Conservation (phyloP, 2,113 vertebrate genomes). For the Galeopterus variegatus region DNA sequence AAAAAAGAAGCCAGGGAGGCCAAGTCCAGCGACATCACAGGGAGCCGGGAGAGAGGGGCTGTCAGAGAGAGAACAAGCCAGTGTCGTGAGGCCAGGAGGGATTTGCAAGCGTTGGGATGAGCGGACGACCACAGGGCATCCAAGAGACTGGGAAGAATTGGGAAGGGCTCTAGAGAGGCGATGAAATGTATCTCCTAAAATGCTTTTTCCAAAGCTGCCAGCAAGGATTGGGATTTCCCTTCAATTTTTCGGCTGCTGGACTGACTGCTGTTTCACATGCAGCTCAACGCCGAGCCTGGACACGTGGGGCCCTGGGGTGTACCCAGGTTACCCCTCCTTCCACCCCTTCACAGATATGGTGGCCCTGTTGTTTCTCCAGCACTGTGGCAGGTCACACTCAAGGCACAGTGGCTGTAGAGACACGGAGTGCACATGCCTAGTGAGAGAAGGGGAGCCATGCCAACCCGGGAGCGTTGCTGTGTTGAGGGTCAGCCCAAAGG, state of each 20-base stretch:
- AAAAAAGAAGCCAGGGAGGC: neutral
- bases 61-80: fast-evolving
- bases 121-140: fast-evolving
- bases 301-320: fast-evolving
- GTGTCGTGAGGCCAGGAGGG: fast-evolving
- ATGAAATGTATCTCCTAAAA: fast-evolving
- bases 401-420: neutral
- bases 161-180: fast-evolving
- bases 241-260: neutral
- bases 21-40: fast-evolving
- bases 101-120: fast-evolving
- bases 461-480: too few relatives aligned
- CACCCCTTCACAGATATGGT: fast-evolving
- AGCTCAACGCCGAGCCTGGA: fast-evolving
- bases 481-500: neutral
- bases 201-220: neutral
- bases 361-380: neutral
- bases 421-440: fast-evolving
- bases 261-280: fast-evolving
- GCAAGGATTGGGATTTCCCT: too few relatives aligned
- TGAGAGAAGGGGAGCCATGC: neutral
- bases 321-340: fast-evolving
- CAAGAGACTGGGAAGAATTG: fast-evolving
- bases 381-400: neutral
- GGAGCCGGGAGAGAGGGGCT: neutral